Base-by-base conservation (phyloP, 2,113 vertebrate genomes). In the Charadrius vociferus region DNA sequence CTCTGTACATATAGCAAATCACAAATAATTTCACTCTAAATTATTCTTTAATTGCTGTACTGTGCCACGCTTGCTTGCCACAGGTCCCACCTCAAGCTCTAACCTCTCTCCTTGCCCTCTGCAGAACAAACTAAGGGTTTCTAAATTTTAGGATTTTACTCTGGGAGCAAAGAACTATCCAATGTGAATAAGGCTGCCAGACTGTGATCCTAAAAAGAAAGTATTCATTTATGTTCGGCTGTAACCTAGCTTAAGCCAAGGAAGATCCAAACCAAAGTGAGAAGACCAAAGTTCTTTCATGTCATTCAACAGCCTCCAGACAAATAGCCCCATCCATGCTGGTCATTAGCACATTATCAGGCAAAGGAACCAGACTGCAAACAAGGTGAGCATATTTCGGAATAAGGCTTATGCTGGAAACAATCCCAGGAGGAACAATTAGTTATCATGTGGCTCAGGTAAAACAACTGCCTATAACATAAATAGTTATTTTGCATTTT, bases 21-120 rank as follows among this genome's bases (percentile, higher is more conserved):
- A 85, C n/a, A 92, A 89, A 53, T 72, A 61, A 86, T 95, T 95
- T 86, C 34, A 62, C 59, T 93, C 36, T 29, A 61, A 91, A 56
- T 43, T 4, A 53, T 86, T 83, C 91, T 61, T 63, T 27, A 29
- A 89, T 45, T 36, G 15, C n/a, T 82, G 43, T 22, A 37, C 14
- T 34, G 14, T 41, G 50, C 77, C 66, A 82, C 52, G 43, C 45
- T 87, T 85, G 4, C 81, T 90, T 82, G 62, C 41, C 81, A 59
- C 49, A 71, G 61, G 67, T 88, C 63, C 55, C 72, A 94, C 63
- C 87, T 89, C 86, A 85, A 91, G 65, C 52, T 81, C 72, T 92
- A 88, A 91, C 85, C n/a, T 94, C 23, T 0, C 70, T 73, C 43
- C 29, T 94, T 96, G 67, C 91, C 63, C 9, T 78, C 50, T 84